These are phyloP conservation scores for Hyles vespertilio DNA, from an alignment of 1,140 invertebrate species.

Conservation along the genomic window DNA sequence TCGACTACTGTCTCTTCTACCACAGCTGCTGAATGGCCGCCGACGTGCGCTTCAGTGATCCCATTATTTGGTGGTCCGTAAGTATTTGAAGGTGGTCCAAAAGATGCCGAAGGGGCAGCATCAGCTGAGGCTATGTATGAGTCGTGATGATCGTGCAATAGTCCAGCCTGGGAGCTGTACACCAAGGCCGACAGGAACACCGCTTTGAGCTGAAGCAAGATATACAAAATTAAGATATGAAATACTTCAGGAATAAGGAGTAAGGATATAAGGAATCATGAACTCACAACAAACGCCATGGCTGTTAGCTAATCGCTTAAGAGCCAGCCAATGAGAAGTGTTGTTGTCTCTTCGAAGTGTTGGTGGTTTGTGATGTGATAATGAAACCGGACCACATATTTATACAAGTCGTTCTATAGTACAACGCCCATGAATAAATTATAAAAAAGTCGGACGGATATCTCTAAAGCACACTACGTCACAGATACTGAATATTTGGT, in stretches of 20 bases:
- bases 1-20: conserved; percentile 13
- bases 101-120: conserved; percentile 51
- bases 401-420: conserved; percentile 56
- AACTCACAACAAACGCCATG: conserved; percentile 72
- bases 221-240: conserved; percentile 1
- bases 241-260: background rate
- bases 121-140: conserved; percentile 50
- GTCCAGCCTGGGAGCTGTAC: conserved; percentile 43
- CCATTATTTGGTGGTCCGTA: conserved; percentile 40
- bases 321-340: conserved; percentile 54
- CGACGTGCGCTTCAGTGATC: conserved; percentile 17
- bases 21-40: conserved; percentile 7
- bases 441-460: conserved; percentile 24
- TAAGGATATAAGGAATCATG: background rate
- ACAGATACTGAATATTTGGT: conserved; percentile 17
- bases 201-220: conserved; percentile 55
- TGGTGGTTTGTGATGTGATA: conserved; percentile 57
- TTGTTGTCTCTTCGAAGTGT: conserved; percentile 61
- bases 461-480: conserved; percentile 26
- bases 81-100: conserved; percentile 42
- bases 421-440: conserved; percentile 61
- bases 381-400: conserved; percentile 52
- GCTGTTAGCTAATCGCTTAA: conserved; percentile 70
- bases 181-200: conserved; percentile 48
- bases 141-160: conserved; percentile 40